Conservation (phyloP, 1,140 invertebrate genomes). For the Drosophila biarmipes region DNA sequence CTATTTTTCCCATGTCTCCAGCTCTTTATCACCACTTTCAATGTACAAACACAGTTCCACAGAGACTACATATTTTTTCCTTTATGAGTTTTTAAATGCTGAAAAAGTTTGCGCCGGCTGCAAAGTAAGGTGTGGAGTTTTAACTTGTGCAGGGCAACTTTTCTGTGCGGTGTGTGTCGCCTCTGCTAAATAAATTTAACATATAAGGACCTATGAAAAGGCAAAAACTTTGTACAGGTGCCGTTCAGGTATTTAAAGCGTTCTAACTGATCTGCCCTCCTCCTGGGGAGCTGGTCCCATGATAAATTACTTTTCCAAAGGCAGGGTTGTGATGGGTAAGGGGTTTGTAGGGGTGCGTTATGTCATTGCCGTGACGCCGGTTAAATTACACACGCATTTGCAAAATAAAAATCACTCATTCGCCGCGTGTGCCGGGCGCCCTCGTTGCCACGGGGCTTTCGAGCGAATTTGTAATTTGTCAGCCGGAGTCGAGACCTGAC, state of each 20-base stretch:
- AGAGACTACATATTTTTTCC: constrained; percentile 19
- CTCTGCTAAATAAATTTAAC: constrained; percentile 60
- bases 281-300: constrained; percentile 22
- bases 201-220: constrained; percentile 43
- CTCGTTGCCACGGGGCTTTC: constrained; percentile 45
- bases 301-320: constrained; percentile 70
- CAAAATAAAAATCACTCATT: constrained; percentile 81
- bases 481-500: constrained; percentile 44
- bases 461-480: constrained; percentile 68
- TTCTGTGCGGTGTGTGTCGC: constrained; percentile 48
- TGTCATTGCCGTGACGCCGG: constrained; percentile 70
- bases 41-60: constrained; percentile 3
- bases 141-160: constrained; percentile 36
- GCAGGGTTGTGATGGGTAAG: no score
- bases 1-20: background rate
- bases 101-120: constrained; percentile 38
- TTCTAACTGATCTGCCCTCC: constrained; percentile 22
- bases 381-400: constrained; percentile 72
- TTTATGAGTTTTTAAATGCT: constrained; percentile 58
- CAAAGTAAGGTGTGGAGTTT: background rate
- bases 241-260: constrained; percentile 52
- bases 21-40: constrained; percentile 42
- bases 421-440: constrained; percentile 42
- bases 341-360: constrained; percentile 11
- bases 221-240: constrained; percentile 34